A percentile compares a stretch with the other conserved stretches of the same genome.
phyloP scores from a whole-genome alignment of 2,888 invertebrate species.

The Lepetodrilus schrolli region DNA sequence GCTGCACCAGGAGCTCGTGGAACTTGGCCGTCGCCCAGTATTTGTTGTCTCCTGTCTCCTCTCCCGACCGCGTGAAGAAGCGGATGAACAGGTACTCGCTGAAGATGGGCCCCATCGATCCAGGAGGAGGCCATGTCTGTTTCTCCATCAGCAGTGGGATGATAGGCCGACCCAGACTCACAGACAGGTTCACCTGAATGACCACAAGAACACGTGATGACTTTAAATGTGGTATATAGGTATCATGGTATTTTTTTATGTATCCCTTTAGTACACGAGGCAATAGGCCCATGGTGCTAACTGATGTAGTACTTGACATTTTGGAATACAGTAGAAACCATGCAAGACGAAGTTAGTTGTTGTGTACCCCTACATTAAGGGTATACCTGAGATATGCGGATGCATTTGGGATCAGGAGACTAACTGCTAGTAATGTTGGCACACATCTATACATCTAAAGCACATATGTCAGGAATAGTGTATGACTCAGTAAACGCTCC shows the following conservation, averaged over 20 bases:
- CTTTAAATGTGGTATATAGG: background rate
- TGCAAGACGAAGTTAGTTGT: background rate
- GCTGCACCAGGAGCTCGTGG: slow-evolving; percentile 71
- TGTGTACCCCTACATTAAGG: too few species aligned
- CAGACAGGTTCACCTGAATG: slow-evolving; percentile 68
- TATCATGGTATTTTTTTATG: background rate
- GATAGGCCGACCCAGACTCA: slow-evolving; percentile 69
- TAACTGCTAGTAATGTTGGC: too few species aligned
- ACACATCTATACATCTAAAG: too few species aligned
- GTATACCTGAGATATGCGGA: too few species aligned
- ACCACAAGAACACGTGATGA: background rate
- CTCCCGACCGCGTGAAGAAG: slow-evolving; percentile 60
- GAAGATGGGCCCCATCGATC: slow-evolving; percentile 73
- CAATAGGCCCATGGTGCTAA: background rate
- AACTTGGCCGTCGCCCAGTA: slow-evolving; percentile 71
- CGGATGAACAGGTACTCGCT: slow-evolving; percentile 72
- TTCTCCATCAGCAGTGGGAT: slow-evolving; percentile 72
- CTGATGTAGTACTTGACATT: background rate
- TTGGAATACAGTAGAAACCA: background rate
- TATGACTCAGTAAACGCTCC: too few species aligned
- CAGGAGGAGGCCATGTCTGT: slow-evolving; percentile 72
- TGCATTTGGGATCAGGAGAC: too few species aligned
- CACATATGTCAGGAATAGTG: too few species aligned
- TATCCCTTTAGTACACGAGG: background rate
- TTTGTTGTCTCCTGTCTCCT: slow-evolving; percentile 58